Base-by-base conservation (phyloP, 2,888 invertebrate genomes). In the Dinocampus coccinellae region DNA sequence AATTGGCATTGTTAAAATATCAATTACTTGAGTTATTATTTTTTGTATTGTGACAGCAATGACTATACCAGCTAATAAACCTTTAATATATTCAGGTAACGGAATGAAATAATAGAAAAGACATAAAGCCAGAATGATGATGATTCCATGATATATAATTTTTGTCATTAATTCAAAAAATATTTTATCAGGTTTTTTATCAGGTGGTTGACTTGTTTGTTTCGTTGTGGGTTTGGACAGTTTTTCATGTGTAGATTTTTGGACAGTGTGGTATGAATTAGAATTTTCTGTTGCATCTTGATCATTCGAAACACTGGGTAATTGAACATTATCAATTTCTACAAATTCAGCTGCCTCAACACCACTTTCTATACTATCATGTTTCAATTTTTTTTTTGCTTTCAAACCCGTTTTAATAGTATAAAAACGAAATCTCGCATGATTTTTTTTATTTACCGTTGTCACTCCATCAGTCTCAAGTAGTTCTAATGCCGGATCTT, bases 311-410 rank as follows among this genome's bases (percentile, higher is more conserved):
- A 47, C 61, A n/a, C 58, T 52, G 3, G 22, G 55, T 7, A 13
- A 26, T 20, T 60, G 16, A 9, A 42, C 24, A 47, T 61, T 3
- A 1, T 69, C 72, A 11, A 79, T 80, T 4, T 88, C 88, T 42
- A 88, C 87, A 64, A 88, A 85, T 73, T 89, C 89, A 4, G 86
- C 85, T 26, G 87, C 87, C 66, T 87, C 87, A 3, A 87, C 70
- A 6, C 87, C 87, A 57, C 85, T 87, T 73, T 87, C 87, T 1
- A 87, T 82, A 60, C 82, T 81, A 4, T 86, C 84, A 0, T 86
- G 86, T 22, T 47, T 47, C 11, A 3, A 4, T 24, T 34, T 58
- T 67, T 79, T 82, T 64, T 84, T 84, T 7, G 85, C 77, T 69
- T 87, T 87, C n/a, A 87, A 73, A 0, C 87, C 87, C 9, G 85